Evolutionary conservation across 2,888 invertebrate species (phyloP).

Genomic region (Cerceris ruficornis): DNA sequence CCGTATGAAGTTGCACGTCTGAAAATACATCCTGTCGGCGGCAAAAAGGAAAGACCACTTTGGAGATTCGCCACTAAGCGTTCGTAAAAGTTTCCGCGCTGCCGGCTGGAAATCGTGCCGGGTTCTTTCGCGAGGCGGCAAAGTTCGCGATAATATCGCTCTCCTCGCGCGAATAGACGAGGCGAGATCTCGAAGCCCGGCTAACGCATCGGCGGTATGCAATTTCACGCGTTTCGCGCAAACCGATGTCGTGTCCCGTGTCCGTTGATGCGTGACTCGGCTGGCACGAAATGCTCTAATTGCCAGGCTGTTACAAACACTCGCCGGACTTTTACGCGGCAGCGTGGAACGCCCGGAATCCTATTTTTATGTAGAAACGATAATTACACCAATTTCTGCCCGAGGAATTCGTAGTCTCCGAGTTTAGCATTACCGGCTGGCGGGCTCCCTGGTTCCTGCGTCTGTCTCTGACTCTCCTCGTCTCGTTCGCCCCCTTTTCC

Average conservation of each 20-base stretch:
- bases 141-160: background rate
- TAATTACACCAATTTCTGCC: constrained; percentile 26
- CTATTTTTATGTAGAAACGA: constrained; percentile 1
- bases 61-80: constrained; percentile 36
- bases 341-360: background rate
- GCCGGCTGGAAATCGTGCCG: constrained; percentile 1
- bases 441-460: no score
- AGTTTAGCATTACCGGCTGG: background rate
- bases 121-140: constrained; percentile 5
- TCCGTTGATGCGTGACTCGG: no score
- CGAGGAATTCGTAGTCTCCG: constrained; percentile 7
- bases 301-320: no score
- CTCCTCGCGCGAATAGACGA: no score
- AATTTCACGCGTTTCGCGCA: no score
- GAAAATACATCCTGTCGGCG: constrained; percentile 2
- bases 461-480: no score
- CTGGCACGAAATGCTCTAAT: no score
- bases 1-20: constrained; percentile 14
- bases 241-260: no score
- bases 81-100: constrained; percentile 19
- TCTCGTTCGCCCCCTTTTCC: no score
- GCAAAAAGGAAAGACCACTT: constrained; percentile 37
- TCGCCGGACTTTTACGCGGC: no score
- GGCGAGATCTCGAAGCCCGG: no score
- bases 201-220: no score